Evolutionary conservation across 2,797 vertebrate species (phyloP).

Genomic region (Pseudopleuronectes americanus): DNA sequence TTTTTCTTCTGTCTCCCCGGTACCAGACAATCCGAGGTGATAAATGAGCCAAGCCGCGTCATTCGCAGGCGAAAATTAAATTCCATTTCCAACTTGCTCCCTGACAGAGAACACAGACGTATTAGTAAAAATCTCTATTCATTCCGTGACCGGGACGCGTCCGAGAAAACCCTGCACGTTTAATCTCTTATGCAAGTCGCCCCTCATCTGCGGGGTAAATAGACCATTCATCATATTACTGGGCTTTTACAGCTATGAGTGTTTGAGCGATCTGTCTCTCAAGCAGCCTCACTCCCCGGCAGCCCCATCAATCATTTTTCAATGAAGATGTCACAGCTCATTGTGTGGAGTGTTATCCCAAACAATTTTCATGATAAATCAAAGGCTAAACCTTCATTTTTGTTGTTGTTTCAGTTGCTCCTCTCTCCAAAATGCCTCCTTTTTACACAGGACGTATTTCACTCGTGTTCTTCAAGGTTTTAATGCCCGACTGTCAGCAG

Average conservation of each 20-base stretch:
- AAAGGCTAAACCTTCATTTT: conserved; percentile 43
- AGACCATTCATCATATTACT: conserved; percentile 80
- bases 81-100: conserved; percentile 56
- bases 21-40: conserved; percentile 50
- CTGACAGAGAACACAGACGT: conserved; percentile 56
- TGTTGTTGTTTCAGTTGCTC: neutral
- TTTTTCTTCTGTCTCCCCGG: conserved; percentile 15
- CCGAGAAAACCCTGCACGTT: conserved; percentile 50
- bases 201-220: conserved; percentile 77
- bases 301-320: conserved; percentile 79
- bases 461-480: conserved; percentile 8
- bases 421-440: neutral
- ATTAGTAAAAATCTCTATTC: conserved; percentile 64
- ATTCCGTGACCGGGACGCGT: conserved; percentile 55
- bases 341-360: conserved; percentile 69
- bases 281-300: conserved; percentile 65
- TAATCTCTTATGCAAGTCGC: conserved; percentile 71
- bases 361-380: conserved; percentile 70
- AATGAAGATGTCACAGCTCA: conserved; percentile 80
- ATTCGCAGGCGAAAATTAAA: conserved; percentile 48
- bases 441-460: neutral
- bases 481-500: conserved; percentile 26
- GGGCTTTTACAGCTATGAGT: conserved; percentile 73
- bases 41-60: conserved; percentile 45
- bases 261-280: conserved; percentile 79